These are phyloP conservation scores for Caenorhabditis angaria DNA, from an alignment of 2,888 invertebrate genomes.

Conservation along the genomic window DNA sequence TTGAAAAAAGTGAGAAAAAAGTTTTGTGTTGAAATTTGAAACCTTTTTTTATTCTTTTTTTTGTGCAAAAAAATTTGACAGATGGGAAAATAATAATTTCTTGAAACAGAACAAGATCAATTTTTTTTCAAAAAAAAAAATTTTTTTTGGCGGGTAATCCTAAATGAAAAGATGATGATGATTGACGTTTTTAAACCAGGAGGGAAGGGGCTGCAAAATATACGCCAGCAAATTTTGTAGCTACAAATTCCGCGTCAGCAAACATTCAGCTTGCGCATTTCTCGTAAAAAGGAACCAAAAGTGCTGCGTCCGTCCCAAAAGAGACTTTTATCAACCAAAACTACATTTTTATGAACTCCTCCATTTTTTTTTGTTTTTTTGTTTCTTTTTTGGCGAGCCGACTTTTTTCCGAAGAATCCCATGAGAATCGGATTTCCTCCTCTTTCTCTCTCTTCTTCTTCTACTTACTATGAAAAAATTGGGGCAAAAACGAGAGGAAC, in stretches of 20 bases:
- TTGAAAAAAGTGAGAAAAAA: too few relatives aligned
- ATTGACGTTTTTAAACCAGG: not conserved
- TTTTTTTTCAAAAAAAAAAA: not conserved
- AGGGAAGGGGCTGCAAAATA: too few relatives aligned
- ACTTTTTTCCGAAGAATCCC: too few relatives aligned
- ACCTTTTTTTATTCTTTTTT: too few relatives aligned
- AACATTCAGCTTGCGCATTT: not conserved
- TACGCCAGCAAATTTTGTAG: too few relatives aligned
- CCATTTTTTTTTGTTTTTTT: not conserved
- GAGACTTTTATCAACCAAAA: too few relatives aligned
- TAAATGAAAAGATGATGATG: constrained; percentile 1
- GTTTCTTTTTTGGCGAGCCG: not conserved
- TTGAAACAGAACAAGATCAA: not conserved
- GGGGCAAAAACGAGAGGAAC: not conserved
- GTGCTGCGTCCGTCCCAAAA: not conserved
- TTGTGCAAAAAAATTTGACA: not conserved
- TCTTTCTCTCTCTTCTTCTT: too few relatives aligned
- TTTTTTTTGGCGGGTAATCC: not conserved
- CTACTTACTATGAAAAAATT: not conserved
- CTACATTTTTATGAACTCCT: not conserved
- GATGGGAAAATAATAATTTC: not conserved
- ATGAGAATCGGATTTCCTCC: too few relatives aligned
- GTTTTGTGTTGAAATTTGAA: constrained; percentile 4
- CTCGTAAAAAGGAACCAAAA: not conserved
- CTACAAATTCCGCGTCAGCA: too few relatives aligned